A percentile compares a stretch with the other conserved stretches of the same genome.
These are phyloP conservation scores for Typhlomys cinereus DNA, from an alignment of 2,113 vertebrate genomes.

Conservation along the genomic window DNA sequence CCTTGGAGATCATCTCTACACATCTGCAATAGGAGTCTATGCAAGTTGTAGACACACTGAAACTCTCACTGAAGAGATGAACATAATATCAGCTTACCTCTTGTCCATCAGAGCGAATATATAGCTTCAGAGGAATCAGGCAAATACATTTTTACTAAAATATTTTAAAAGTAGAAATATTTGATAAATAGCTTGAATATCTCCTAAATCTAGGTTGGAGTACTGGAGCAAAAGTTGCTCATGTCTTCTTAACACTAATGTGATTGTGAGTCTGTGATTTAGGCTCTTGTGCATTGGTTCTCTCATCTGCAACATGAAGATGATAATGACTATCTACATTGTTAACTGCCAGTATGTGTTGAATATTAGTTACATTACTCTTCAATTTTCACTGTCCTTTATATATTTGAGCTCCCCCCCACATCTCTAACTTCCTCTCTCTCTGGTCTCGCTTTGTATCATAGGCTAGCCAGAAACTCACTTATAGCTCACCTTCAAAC, in stretches of 20 bases:
- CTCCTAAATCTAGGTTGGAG: not conserved
- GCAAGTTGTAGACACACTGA: not conserved
- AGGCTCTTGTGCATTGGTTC: not conserved
- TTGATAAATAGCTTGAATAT: constrained; percentile 18
- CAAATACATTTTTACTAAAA: not conserved
- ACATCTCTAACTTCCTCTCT: not conserved
- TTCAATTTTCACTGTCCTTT: not conserved
- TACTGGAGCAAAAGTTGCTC: not conserved
- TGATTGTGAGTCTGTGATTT: not conserved
- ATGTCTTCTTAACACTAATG: not conserved
- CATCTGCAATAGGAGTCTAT: not conserved
- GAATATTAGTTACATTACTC: not conserved
- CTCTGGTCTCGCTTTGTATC: not conserved
- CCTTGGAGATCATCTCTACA: not conserved
- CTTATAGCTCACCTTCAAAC: not conserved
- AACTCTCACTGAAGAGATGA: not conserved
- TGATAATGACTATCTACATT: not conserved
- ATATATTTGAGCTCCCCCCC: not conserved
- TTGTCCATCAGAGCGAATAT: not conserved
- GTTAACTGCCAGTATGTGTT: not conserved
- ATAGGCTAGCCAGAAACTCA: not conserved
- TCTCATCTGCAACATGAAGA: not conserved
- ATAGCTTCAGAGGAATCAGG: not conserved
- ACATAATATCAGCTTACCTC: not conserved
- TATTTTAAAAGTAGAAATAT: constrained; percentile 8